Conservation (phyloP, 2,888 invertebrate species). For the Didymodactylos carnosus region DNA sequence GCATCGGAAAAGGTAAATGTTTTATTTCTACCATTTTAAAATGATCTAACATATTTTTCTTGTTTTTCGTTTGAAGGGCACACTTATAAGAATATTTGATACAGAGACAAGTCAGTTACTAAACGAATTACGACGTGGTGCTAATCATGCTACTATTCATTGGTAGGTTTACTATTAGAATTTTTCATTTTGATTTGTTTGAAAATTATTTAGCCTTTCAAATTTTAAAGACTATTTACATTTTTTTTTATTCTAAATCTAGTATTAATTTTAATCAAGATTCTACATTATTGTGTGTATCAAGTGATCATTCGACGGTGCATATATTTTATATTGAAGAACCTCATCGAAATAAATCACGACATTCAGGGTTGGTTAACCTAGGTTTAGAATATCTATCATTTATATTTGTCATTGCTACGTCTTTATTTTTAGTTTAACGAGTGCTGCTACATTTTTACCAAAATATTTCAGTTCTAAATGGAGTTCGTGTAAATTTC, state of each 20-base stretch:
- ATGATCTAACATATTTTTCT: neutral
- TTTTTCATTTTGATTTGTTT: neutral
- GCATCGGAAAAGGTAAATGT: slow-evolving; percentile 12
- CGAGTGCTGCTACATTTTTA: slow-evolving; percentile 58
- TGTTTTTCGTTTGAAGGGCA: slow-evolving; percentile 44
- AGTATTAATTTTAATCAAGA: slow-evolving; percentile 90
- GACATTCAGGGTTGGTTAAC: neutral
- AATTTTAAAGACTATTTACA: no score
- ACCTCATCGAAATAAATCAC: slow-evolving; percentile 59
- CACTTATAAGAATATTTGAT: slow-evolving; percentile 82
- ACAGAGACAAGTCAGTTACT: slow-evolving; percentile 66
- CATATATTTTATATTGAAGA: slow-evolving; percentile 76
- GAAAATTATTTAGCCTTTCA: no score
- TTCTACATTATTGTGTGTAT: slow-evolving; percentile 77
- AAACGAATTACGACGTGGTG: slow-evolving; percentile 74
- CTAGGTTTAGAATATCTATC: slow-evolving; percentile 1
- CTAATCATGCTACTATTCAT: slow-evolving; percentile 61
- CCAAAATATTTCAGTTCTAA: slow-evolving; percentile 94
- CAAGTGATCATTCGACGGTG: slow-evolving; percentile 93
- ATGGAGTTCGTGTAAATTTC: slow-evolving; percentile 91
- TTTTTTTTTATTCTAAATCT: slow-evolving; percentile 37
- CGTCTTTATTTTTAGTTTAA: neutral
- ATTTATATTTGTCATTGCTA: no score
- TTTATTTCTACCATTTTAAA: no score
- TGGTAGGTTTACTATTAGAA: slow-evolving; percentile 34